Evolutionary conservation across 2,888 invertebrate species (phyloP).

Genomic region (Leistus spinibarbis): DNA sequence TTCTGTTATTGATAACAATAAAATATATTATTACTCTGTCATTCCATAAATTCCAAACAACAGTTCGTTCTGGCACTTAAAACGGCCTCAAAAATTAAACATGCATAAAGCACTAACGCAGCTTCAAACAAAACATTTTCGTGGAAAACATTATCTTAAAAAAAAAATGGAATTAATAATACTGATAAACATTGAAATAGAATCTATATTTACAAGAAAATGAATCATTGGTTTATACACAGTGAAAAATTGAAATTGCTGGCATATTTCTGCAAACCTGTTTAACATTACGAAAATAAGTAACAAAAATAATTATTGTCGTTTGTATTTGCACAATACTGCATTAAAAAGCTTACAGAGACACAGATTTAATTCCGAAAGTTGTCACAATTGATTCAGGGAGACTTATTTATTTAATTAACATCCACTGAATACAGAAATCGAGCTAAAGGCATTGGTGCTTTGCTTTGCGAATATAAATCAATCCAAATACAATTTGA

Average conservation of each 20-base stretch:
- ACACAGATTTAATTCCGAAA: background rate
- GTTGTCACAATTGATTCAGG: background rate
- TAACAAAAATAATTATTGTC: background rate
- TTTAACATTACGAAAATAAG: background rate
- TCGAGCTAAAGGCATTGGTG: no score
- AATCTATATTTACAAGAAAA: background rate
- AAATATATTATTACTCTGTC: background rate
- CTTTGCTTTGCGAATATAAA: no score
- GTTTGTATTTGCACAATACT: background rate
- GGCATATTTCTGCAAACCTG: slow-evolving; percentile 4
- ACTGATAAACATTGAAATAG: background rate
- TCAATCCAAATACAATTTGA: no score
- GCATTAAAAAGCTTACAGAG: background rate
- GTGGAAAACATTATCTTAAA: no score
- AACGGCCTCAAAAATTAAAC: no score
- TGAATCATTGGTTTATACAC: background rate
- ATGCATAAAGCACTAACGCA: no score
- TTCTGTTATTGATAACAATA: background rate
- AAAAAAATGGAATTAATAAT: no score
- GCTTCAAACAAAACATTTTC: no score
- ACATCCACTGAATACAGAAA: no score
- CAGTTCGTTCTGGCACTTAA: background rate
- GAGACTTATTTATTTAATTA: background rate
- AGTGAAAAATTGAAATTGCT: background rate
- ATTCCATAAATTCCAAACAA: background rate